These are phyloP conservation scores for Cryptomyrus ogoouensis DNA, from an alignment of 2,113 vertebrate genomes.

Conservation along the genomic window DNA sequence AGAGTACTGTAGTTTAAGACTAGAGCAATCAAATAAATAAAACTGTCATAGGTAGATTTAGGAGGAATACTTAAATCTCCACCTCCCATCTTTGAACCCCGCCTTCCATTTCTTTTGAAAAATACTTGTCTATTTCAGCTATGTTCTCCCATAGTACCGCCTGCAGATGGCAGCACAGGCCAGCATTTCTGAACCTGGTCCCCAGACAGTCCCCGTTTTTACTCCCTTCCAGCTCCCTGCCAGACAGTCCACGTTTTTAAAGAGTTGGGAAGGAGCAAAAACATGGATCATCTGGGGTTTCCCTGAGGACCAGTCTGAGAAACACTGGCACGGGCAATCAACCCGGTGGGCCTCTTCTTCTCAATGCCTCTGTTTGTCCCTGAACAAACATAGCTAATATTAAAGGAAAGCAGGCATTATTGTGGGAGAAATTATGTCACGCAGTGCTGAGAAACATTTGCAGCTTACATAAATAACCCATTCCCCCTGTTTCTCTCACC, in stretches of 20 bases:
- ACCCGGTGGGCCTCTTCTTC: conserved; percentile 66
- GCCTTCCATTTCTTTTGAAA: not conserved
- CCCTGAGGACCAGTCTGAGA: no score
- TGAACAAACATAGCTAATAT: conserved; percentile 86
- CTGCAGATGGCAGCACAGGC: conserved; percentile 71
- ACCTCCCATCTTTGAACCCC: no score
- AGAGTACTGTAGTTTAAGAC: no score
- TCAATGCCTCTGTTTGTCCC: conserved; percentile 91
- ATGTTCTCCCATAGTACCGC: not conserved
- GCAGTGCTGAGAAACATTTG: no score
- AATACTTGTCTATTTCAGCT: not conserved
- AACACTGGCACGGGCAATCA: no score
- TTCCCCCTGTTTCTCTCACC: conserved; percentile 47
- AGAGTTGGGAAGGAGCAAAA: not conserved
- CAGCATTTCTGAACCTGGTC: conserved; percentile 41
- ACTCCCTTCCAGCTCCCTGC: no score
- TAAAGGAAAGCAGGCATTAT: not conserved
- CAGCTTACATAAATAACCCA: not conserved
- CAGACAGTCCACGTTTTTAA: not conserved
- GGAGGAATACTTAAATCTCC: no score
- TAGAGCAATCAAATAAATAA: no score
- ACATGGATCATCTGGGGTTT: no score
- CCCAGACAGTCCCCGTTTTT: not conserved
- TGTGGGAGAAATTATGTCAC: not conserved
- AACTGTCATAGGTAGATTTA: no score